Conservation (phyloP, 1,140 invertebrate genomes). For the Lordiphosa mommai region DNA sequence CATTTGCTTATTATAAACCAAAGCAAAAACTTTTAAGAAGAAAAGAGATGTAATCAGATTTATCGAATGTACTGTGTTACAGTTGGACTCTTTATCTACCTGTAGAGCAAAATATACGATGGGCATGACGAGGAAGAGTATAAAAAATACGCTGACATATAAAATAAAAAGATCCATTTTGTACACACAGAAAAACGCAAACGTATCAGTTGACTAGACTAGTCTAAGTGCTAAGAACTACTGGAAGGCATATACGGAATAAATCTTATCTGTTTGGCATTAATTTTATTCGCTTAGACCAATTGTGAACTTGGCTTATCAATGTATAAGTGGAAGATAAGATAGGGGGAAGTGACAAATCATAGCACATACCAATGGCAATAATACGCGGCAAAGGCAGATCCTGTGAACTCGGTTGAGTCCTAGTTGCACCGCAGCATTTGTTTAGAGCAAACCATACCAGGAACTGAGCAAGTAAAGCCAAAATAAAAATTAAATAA, state of each 20-base stretch:
- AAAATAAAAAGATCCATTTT: slow-evolving; percentile 44
- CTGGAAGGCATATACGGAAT: not conserved
- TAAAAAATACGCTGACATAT: slow-evolving; percentile 42
- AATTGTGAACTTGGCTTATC: too few species aligned
- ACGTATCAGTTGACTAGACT: slow-evolving; percentile 32
- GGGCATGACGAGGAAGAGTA: slow-evolving; percentile 52
- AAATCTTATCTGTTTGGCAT: slow-evolving; percentile 24
- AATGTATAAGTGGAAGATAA: too few species aligned
- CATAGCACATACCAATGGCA: too few species aligned
- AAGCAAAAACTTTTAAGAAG: slow-evolving; percentile 35
- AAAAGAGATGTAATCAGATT: not conserved
- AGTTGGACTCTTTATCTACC: slow-evolving; percentile 19
- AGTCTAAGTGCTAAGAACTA: slow-evolving; percentile 24
- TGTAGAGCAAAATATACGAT: slow-evolving; percentile 45
- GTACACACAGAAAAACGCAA: slow-evolving; percentile 8
- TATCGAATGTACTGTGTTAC: not conserved
- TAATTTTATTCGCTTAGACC: too few species aligned
- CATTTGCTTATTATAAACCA: slow-evolving; percentile 43
- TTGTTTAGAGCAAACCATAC: too few species aligned
- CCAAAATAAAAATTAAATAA: too few species aligned
- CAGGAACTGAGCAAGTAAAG: too few species aligned
- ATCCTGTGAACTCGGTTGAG: too few species aligned
- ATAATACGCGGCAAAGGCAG: too few species aligned
- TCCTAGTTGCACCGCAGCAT: too few species aligned
- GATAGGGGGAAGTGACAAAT: too few species aligned